A percentile compares a stretch with the other conserved stretches of the same genome.
Conservation (phyloP, 2,888 invertebrate species). For the Cantharis flavilabris region DNA sequence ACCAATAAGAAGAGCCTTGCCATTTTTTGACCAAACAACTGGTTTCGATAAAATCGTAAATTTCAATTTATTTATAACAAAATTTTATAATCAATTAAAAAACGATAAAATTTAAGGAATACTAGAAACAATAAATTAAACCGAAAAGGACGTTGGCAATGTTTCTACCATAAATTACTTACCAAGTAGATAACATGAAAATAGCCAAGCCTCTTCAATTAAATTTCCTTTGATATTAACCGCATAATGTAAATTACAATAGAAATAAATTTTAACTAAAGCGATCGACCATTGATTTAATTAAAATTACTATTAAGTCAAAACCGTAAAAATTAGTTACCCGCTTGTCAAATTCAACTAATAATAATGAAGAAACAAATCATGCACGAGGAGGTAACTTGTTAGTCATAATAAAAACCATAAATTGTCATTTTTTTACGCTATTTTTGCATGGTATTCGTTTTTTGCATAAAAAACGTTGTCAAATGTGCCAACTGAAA, state of each 20-base stretch:
- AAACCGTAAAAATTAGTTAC: conserved; percentile 28
- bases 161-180: neutral
- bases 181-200: conserved; percentile 7
- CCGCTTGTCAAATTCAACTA: conserved; percentile 20
- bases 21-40: neutral
- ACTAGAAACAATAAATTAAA: neutral
- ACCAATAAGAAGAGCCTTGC: too few species aligned
- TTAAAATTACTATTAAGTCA: conserved; percentile 27
- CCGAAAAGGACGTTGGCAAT: neutral
- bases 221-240: conserved; percentile 21
- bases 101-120: neutral
- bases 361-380: neutral
- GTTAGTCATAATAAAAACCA: neutral
- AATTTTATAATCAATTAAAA: neutral
- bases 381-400: neutral
- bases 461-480: too few species aligned
- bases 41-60: neutral
- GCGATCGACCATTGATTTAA: conserved; percentile 21
- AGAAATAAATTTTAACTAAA: conserved; percentile 21
- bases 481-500: too few species aligned
- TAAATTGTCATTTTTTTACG: neutral
- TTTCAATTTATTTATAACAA: neutral
- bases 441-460: neutral
- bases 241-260: conserved; percentile 15
- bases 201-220: conserved; percentile 12